A percentile compares a stretch with the other conserved stretches of the same genome.
phyloP scores from a whole-genome alignment of 2,797 vertebrate genomes.

The Lacerta viridis region DNA sequence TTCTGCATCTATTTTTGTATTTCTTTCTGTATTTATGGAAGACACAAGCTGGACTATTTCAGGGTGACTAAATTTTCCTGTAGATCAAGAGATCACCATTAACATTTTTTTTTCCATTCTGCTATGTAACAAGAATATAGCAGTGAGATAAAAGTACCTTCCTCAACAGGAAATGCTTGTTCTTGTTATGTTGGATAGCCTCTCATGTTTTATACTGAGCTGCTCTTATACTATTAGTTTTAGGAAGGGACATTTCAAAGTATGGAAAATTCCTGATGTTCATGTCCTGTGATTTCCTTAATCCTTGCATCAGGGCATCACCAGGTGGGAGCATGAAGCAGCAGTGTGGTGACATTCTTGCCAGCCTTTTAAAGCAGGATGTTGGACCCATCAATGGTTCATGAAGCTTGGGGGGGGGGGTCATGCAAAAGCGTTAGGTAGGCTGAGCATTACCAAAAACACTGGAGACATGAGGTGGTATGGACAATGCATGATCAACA shows the following conservation, averaged over 20 bases:
- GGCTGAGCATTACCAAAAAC: neutral
- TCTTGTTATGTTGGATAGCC: neutral
- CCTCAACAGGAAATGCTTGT: neutral
- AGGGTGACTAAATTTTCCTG: conserved; percentile 93
- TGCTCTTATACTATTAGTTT: neutral
- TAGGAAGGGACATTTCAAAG: neutral
- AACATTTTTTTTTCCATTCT: conserved; percentile 28
- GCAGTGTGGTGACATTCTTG: neutral
- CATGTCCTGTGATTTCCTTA: neutral
- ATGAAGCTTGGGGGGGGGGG: neutral
- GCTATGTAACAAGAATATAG: neutral
- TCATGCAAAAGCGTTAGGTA: too few relatives aligned
- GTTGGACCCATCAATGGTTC: neutral
- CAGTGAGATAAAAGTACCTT: neutral
- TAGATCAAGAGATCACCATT: conserved; percentile 65
- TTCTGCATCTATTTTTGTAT: conserved; percentile 67
- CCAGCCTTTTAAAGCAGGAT: neutral
- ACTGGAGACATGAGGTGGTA: too few relatives aligned
- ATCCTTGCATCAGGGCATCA: neutral
- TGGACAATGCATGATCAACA: neutral
- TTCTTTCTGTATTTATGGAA: conserved; percentile 88
- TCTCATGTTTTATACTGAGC: neutral
- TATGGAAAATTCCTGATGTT: neutral
- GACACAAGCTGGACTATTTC: conserved; percentile 89
- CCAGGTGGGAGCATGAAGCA: neutral